Evolutionary conservation across 2,888 invertebrate genomes (phyloP), one percentile per base, ranked within the genome.

Genomic region (Gibbula magus): DNA sequence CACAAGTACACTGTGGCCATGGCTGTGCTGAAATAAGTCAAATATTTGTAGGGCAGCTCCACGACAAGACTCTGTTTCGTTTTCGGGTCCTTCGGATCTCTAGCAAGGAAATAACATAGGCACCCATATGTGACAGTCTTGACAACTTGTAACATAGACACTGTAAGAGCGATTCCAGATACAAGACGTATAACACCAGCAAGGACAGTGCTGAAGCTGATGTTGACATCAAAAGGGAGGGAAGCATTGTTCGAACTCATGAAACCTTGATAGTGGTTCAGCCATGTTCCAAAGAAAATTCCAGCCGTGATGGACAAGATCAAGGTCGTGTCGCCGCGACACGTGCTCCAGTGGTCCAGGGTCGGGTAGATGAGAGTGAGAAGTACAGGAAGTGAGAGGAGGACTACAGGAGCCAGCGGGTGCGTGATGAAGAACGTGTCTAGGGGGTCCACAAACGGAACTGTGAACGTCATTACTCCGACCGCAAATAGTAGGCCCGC

Each of bases 321-420:
- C 94, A 97, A 96, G 0, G 97, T 95, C 0, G 98, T 98, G 93
- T 98, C 98, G 32, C 97, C 97, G 90, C 98, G 90, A 1, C 97
- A 97, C 8, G 97, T 97, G 77, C 97, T 97, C 97, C 97, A 97
- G 89, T 95, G 95, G 86, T 96, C 96, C 76, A 96, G 95, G 84
- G 95, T 95, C 0, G 98, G 98, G 93, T 97, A 96, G 91, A 95
- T 96, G 61, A 96, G 94, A 83, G 97, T 95, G 88, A 95, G 94
- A 39, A 95, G 92, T 75, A 96, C 95, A 53, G 95, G 91, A 0
- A 94, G 92, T 10, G 96, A 78, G 16, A 88, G 83, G 10, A 97
- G 93, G 67, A 95, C 89, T 51, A 95, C 86, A 5, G 97, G 96
- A 4, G 96, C 94, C 91, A 94, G 95, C 61, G 94, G 93, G 89